These are phyloP conservation scores for Anarsia innoxiella DNA, from an alignment of 2,888 invertebrate genomes.

Conservation along the genomic window DNA sequence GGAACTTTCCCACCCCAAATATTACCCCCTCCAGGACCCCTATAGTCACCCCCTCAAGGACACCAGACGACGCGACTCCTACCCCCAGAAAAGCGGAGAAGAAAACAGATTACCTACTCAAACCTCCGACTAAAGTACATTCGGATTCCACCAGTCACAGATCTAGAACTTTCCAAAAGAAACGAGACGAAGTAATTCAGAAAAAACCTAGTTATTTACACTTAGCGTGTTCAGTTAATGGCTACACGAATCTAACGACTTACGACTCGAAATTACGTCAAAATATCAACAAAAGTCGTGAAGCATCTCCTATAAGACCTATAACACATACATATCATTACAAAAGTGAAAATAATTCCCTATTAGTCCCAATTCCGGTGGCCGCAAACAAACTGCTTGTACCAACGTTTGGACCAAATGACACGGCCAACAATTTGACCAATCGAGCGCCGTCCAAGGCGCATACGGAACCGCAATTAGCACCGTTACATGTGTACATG, in stretches of 20 bases:
- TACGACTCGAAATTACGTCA: constrained; percentile 88
- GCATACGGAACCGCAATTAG: constrained; percentile 64
- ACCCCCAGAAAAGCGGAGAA: constrained; percentile 34
- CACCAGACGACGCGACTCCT: constrained; percentile 43
- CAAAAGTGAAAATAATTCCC: constrained; percentile 56
- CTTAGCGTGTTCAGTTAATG: constrained; percentile 92
- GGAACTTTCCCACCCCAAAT: constrained; percentile 35
- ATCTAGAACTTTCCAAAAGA: constrained; percentile 54
- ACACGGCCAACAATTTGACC: constrained; percentile 64
- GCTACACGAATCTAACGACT: constrained; percentile 89
- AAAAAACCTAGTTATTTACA: constrained; percentile 92
- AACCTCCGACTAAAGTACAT: constrained; percentile 29
- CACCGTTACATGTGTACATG: constrained; percentile 63
- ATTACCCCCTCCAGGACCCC: constrained; percentile 30
- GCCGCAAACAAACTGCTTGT: constrained; percentile 73
- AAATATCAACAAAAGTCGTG: constrained; percentile 82
- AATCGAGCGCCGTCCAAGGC: constrained; percentile 69
- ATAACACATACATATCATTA: constrained; percentile 68
- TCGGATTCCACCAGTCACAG: constrained; percentile 54
- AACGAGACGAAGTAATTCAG: constrained; percentile 55
- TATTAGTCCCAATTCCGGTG: constrained; percentile 64
- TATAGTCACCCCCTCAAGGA: constrained; percentile 35
- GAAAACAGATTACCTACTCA: constrained; percentile 16
- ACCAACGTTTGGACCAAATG: constrained; percentile 70
- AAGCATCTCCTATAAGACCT: constrained; percentile 81